A percentile compares a stretch with the other conserved stretches of the same genome.
Conservation (phyloP, 1,140 invertebrate species). For the Palaemon carinicauda region DNA sequence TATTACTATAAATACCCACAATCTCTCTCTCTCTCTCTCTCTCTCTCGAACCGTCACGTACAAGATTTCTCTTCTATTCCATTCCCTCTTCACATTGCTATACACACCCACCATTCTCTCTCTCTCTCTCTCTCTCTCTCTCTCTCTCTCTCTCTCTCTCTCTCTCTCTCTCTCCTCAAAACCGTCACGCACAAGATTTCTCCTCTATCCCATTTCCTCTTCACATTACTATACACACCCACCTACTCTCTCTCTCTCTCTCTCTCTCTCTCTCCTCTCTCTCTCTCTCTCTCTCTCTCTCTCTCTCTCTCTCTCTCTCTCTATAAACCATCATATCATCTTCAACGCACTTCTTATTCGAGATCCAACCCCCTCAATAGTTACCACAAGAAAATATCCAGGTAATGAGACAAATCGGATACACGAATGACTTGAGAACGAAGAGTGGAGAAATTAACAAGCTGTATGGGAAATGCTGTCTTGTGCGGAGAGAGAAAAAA, state of each 20-base stretch:
- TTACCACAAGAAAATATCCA: no score
- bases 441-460: no score
- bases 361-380: no score
- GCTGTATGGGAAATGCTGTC: no score
- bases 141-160: neutral
- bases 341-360: neutral
- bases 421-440: no score
- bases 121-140: slow-evolving; percentile 19
- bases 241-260: neutral
- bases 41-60: no score
- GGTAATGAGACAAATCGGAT: no score
- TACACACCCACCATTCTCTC: neutral
- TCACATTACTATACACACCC: no score
- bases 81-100: neutral
- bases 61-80: no score
- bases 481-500: no score
- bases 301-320: neutral
- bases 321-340: neutral
- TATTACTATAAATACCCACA: no score
- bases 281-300: neutral
- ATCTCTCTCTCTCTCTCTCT: no score
- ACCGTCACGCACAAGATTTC: neutral
- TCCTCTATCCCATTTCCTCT: neutral
- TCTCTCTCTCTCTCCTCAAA: neutral
- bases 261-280: neutral